Base-by-base conservation (phyloP, 2,888 invertebrate species). In the Chironomus tentans region DNA sequence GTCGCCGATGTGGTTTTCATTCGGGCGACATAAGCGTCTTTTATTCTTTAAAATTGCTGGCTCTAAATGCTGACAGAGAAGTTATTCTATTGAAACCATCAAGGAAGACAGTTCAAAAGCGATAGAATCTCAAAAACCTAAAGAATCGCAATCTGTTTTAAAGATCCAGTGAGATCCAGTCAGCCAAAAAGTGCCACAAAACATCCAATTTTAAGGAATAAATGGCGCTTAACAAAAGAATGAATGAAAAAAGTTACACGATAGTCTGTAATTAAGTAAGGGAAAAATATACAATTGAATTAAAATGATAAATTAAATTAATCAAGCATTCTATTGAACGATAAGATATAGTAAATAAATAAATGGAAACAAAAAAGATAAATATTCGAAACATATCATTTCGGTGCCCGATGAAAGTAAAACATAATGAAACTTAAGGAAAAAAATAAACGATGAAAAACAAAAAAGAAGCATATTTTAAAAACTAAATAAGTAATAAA, bases 341-440 rank as follows among this genome's bases (percentile, higher is more conserved):
- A 56, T 56, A 65, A 65, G 65, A 12, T 65, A 22, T 21, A 65
- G 38, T 38, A 38, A 38, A 38, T 38, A 38, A 38, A 38, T 38
- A 38, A 38, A 38, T 38, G 38, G 38, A 65, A 22, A 24, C 13
- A 65, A 65, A 12, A 77, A 75, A 61, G 21, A 24, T 4, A 78
- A 77, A 77, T 73, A 78, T 82, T 83, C 81, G 82, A 84, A 83
- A 83, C 84, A 84, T 84, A 84, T 84, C 84, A 84, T 83, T 81
- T 81, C 83, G 81, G 84, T 84, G 84, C 84, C 84, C 84, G 83
- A 82, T 38, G 38, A 38, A n/a, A 38, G 38, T 38, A 38, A 38
- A 38, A 80, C 80, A 79, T 78, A 56, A 56, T 56, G 56, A 79
- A 79, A 77, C 77, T 79, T 79, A 77, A 77, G 73, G 62, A 77